These are phyloP conservation scores for Fopius arisanus DNA, from an alignment of 1,140 invertebrate genomes.

Conservation along the genomic window DNA sequence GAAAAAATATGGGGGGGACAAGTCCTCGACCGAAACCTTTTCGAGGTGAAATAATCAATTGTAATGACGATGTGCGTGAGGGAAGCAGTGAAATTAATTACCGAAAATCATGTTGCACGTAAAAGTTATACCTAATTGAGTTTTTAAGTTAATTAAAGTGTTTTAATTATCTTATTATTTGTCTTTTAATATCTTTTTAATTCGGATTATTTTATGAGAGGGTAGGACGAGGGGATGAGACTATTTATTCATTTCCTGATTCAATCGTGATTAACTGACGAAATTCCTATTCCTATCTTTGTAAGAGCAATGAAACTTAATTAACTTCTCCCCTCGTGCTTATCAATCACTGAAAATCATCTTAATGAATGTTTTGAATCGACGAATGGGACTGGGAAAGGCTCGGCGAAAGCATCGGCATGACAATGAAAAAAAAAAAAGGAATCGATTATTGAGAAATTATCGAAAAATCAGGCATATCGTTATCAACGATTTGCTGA, in stretches of 20 bases:
- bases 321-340: too few relatives aligned
- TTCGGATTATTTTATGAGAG: neutral
- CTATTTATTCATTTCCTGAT: neutral
- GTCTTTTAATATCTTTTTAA: neutral
- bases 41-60: neutral
- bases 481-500: neutral
- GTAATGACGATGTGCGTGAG: neutral
- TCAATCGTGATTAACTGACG: too few relatives aligned
- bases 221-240: neutral
- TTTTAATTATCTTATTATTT: neutral
- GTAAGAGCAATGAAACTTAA: too few relatives aligned
- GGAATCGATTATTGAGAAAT: neutral
- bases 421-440: neutral
- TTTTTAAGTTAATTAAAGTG: conserved; percentile 10
- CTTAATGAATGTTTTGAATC: neutral
- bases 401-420: neutral
- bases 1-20: neutral
- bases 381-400: neutral
- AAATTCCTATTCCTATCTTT: too few relatives aligned
- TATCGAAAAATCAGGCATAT: neutral
- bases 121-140: neutral
- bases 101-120: neutral
- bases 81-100: conserved; percentile 4
- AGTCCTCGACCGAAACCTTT: neutral
- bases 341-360: neutral